A percentile compares a stretch with the other conserved stretches of the same genome.
Conservation (phyloP, 2,113 vertebrate species). For the Fukomys damarensis region DNA sequence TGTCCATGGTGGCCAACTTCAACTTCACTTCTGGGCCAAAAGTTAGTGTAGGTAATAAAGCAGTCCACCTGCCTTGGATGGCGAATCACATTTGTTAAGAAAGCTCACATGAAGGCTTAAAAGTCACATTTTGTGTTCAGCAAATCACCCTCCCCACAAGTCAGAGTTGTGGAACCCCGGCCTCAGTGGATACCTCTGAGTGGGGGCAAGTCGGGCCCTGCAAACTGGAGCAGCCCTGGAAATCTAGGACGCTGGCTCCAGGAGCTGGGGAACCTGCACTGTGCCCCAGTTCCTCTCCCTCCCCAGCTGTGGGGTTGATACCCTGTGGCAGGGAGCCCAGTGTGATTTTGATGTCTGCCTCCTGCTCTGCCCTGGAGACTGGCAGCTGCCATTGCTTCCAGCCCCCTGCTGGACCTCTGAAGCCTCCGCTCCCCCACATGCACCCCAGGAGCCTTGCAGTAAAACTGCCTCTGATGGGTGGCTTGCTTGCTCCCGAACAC, state of each 20-base stretch:
- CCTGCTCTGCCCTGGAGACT: background rate
- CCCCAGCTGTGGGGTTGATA: background rate
- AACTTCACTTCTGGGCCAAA: background rate
- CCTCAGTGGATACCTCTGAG: background rate
- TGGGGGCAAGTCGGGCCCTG: background rate
- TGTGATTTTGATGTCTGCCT: background rate
- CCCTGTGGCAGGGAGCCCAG: background rate
- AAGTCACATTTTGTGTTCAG: background rate
- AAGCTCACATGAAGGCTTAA: background rate
- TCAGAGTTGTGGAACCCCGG: background rate
- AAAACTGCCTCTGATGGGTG: background rate
- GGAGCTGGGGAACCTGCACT: background rate
- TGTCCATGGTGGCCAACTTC: background rate
- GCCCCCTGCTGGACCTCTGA: background rate
- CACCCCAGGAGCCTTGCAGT: accelerated
- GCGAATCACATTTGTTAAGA: background rate
- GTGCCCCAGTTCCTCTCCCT: background rate
- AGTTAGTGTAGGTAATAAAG: background rate
- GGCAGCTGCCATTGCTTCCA: background rate
- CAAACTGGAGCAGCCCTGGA: conserved; percentile 2
- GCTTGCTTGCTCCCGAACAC: background rate
- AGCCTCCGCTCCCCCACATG: accelerated
- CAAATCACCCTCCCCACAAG: background rate
- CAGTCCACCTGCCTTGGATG: background rate
- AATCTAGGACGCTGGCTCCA: background rate